Evolutionary conservation across 2,113 vertebrate genomes (phyloP), one percentile per base, ranked within the genome.

Genomic region (Stictonetta naevosa): DNA sequence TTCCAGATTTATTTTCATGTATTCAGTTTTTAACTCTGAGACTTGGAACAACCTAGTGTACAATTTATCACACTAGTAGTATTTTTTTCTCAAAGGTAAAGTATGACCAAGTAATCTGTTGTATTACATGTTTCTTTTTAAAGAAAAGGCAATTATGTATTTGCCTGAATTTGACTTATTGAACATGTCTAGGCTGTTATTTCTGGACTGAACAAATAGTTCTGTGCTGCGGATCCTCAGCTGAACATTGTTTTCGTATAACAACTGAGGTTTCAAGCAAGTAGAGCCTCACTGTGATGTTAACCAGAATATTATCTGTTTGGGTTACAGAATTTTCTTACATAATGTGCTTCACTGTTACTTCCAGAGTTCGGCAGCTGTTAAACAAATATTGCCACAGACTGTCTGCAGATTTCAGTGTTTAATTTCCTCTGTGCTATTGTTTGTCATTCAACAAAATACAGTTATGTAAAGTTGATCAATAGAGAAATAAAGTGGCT

Each of bases 251-350:
- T 92, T 96, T 96, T 95, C 80, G 71, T 34, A 67, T 62, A 81
- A 93, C 26, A 93, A 46, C 25, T 63, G 73, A 74, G 88, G 62
- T 95, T 96, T 92, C 58, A 80, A 42, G 82, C 76, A 89, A 97
- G 82, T 83, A 86, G 73, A 93, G 28, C 34, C 42, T 56, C n/a
- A 42, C 13, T 5, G 8, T 96, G 95, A 97, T 92, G 56, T 92
- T 97, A 95, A 94, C 88, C 93, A 97, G 97, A 96, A 71, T 95
- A 94, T 97, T 96, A 86, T 97, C 90, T 97, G 96, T 97, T 97
- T 97, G 96, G 96, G 87, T 97, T 97, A 97, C 64, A 81, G 85
- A 60, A 76, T 95, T 95, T 96, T 97, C 93, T 97, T 97, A 96
- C 96, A 96, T 95, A 96, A 96, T 92, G 72, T 64, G 72, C 36